Conservation (phyloP, 2,797 vertebrate genomes). For the Hapalemur alaotrensis region DNA sequence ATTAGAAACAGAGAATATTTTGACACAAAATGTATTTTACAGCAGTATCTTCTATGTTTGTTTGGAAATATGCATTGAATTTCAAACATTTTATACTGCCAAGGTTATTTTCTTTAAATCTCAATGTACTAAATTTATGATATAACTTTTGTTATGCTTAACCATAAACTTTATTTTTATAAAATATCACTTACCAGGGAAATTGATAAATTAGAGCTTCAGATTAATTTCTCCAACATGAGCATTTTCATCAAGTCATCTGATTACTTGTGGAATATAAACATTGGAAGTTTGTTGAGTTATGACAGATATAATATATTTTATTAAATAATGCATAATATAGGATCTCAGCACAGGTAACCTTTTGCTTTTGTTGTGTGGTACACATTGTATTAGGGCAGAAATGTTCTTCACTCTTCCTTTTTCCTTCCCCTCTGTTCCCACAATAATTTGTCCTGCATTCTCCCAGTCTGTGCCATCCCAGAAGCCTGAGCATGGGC, state of each 20-base stretch:
- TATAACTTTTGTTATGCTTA: constrained; percentile 1
- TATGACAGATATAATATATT: background rate
- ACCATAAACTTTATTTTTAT: background rate
- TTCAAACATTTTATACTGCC: background rate
- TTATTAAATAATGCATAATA: constrained; percentile 20
- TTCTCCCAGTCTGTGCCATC: background rate
- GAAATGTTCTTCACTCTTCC: background rate
- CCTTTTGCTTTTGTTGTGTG: background rate
- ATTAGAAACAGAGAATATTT: constrained; percentile 21
- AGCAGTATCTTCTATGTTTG: background rate
- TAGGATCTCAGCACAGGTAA: background rate
- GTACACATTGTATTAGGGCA: background rate
- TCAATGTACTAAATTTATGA: background rate
- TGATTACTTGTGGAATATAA: background rate
- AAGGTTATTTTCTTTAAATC: background rate
- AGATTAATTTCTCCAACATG: background rate
- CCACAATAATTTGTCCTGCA: background rate
- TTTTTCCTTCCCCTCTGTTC: background rate
- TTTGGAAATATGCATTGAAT: constrained; percentile 21
- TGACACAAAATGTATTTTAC: background rate
- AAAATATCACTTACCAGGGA: background rate
- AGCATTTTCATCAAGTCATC: background rate
- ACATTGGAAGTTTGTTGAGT: background rate
- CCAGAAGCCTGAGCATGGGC: background rate
- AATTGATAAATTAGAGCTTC: background rate